A percentile compares a stretch with the other conserved stretches of the same genome.
These are phyloP conservation scores for Limanda limanda DNA, from an alignment of 2,113 vertebrate species.

Conservation along the genomic window DNA sequence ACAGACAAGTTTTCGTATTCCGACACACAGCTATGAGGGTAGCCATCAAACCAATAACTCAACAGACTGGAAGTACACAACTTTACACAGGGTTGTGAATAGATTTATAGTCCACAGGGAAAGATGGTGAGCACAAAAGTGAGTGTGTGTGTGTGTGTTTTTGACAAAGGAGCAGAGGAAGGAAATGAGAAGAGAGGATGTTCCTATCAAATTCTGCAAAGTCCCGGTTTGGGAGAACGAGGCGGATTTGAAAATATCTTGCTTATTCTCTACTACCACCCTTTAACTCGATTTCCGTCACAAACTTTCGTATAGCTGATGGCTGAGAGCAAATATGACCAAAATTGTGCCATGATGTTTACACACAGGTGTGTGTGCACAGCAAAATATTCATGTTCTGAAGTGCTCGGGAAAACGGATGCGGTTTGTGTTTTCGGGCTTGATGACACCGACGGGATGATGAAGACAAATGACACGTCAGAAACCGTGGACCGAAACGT, in stretches of 20 bases:
- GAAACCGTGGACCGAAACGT: slow-evolving; percentile 70
- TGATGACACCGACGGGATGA: slow-evolving; percentile 69
- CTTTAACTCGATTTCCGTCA: slow-evolving; percentile 44
- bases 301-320: slow-evolving; percentile 32
- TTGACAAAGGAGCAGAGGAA: slow-evolving; percentile 23
- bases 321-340: slow-evolving; percentile 23
- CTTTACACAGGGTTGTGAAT: slow-evolving; percentile 31
- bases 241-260: slow-evolving; percentile 27
- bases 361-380: slow-evolving; percentile 7
- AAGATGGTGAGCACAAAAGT: slow-evolving; percentile 17
- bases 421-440: slow-evolving; percentile 40
- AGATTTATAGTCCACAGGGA: slow-evolving; percentile 22
- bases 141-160: slow-evolving; percentile 6
- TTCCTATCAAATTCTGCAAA: slow-evolving; percentile 41
- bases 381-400: slow-evolving; percentile 46
- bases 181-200: slow-evolving; percentile 26
- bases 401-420: slow-evolving; percentile 25
- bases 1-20: slow-evolving; percentile 27
- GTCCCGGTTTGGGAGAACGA: slow-evolving; percentile 33
- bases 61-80: slow-evolving; percentile 29
- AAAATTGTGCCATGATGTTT: neutral
- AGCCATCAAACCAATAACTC: slow-evolving; percentile 25
- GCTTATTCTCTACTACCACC: slow-evolving; percentile 8
- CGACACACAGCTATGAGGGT: slow-evolving; percentile 18
- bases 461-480: slow-evolving; percentile 78